Conservation (phyloP, 2,888 invertebrate genomes). For the Drosophila maculinotata region DNA sequence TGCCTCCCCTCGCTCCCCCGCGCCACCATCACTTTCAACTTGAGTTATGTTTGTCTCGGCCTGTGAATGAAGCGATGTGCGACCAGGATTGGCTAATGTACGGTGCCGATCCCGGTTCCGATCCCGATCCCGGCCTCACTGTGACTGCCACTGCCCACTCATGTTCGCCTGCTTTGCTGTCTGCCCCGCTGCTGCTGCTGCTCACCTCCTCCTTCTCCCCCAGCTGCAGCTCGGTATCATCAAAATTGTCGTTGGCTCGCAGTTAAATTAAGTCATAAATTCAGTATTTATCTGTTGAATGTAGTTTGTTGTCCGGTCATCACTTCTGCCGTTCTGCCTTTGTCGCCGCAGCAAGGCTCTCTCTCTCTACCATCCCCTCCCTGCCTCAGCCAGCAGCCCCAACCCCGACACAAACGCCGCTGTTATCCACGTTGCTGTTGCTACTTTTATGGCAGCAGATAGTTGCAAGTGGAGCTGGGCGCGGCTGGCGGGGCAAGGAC, state of each 20-base stretch:
- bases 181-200: not conserved
- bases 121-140: constrained; percentile 15
- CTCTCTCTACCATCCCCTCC: not conserved
- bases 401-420: constrained; percentile 25
- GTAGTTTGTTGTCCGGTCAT: constrained; percentile 83
- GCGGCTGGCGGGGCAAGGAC: constrained; percentile 25
- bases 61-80: constrained; percentile 78
- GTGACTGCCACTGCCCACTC: constrained; percentile 77
- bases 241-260: constrained; percentile 82
- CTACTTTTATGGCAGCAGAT: constrained; percentile 77
- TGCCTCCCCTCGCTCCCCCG: constrained; percentile 3
- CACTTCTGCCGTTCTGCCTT: constrained; percentile 69
- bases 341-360: constrained; percentile 52
- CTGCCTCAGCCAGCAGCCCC: constrained; percentile 11
- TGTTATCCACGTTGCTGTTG: constrained; percentile 69
- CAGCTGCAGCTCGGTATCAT: constrained; percentile 57
- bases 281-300: constrained; percentile 84
- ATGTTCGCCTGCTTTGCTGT: constrained; percentile 48
- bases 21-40: constrained; percentile 40
- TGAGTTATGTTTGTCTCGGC: constrained; percentile 73
- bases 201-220: constrained; percentile 10
- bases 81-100: constrained; percentile 78
- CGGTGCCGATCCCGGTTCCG: constrained; percentile 18
- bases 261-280: constrained; percentile 85
- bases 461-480: constrained; percentile 16